Conservation (phyloP, 2,797 vertebrate genomes). For the Enteromius unitaeniatus region DNA sequence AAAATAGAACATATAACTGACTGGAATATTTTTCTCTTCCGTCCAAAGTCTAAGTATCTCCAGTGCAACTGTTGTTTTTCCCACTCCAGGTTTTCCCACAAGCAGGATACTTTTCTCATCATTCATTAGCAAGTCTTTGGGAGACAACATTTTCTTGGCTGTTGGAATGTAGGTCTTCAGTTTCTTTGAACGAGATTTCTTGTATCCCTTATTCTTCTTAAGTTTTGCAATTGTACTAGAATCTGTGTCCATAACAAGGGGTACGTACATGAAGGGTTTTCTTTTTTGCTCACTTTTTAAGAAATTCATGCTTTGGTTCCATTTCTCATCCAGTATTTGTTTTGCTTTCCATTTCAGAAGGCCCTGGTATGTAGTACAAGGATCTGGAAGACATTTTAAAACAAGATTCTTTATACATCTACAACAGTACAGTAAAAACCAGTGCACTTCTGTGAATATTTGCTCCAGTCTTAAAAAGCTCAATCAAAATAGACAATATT, state of each 20-base stretch:
- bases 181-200: slow-evolving; percentile 56
- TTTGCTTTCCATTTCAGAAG: slow-evolving; percentile 48
- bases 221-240: slow-evolving; percentile 28
- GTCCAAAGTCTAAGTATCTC: slow-evolving; percentile 55
- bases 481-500: not conserved
- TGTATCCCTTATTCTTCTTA: slow-evolving; percentile 54
- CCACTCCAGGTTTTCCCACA: slow-evolving; percentile 60
- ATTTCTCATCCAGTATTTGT: slow-evolving; percentile 48
- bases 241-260: slow-evolving; percentile 58
- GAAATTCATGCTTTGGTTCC: slow-evolving; percentile 49
- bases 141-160: slow-evolving; percentile 46
- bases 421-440: not conserved
- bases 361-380: slow-evolving; percentile 45
- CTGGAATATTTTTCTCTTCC: slow-evolving; percentile 38
- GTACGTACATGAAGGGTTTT: slow-evolving; percentile 49
- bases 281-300: slow-evolving; percentile 39
- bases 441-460: not conserved
- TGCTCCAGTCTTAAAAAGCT: not conserved
- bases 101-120: slow-evolving; percentile 57
- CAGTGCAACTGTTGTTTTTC: slow-evolving; percentile 56
- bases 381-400: slow-evolving; percentile 33
- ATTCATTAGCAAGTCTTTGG: slow-evolving; percentile 46
- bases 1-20: slow-evolving; percentile 59
- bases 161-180: slow-evolving; percentile 53
- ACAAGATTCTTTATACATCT: not conserved